Percentiles rank a stretch among this genome's conserved stretches.
phyloP scores from a whole-genome alignment of 2,888 invertebrate species.

The Pantelozetes paolii region DNA sequence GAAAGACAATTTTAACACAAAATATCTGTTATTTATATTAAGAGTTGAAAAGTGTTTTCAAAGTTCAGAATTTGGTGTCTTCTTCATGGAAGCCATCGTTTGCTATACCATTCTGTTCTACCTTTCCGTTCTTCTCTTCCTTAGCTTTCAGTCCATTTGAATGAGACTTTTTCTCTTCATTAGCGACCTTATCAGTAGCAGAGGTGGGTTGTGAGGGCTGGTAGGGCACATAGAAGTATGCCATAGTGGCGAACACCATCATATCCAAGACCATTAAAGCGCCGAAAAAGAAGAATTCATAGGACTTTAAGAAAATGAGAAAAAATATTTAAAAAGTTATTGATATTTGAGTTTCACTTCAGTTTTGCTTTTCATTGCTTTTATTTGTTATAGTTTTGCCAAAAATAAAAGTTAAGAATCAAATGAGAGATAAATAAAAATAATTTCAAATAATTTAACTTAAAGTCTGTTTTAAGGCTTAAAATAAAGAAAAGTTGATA shows the following conservation, averaged over 20 bases:
- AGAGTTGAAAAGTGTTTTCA: background rate
- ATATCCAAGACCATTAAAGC: slow-evolving; percentile 78
- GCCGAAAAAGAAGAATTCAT: slow-evolving; percentile 82
- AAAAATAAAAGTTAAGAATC: slow-evolving; percentile 6
- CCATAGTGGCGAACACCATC: slow-evolving; percentile 72
- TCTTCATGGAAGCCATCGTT: slow-evolving; percentile 20
- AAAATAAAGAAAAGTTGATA: slow-evolving; percentile 31
- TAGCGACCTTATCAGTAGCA: background rate
- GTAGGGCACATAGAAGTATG: slow-evolving; percentile 64
- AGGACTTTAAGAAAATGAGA: slow-evolving; percentile 58
- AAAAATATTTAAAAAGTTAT: slow-evolving; percentile 8
- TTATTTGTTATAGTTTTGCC: background rate
- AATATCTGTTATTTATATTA: background rate
- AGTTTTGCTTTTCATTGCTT: background rate
- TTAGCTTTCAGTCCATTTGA: background rate
- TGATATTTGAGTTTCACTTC: background rate
- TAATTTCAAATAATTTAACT: background rate
- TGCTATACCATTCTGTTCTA: background rate
- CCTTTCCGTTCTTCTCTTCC: background rate
- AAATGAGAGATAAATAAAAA: background rate
- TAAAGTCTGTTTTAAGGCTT: slow-evolving; percentile 11
- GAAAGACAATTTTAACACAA: background rate
- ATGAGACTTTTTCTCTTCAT: slow-evolving; percentile 17
- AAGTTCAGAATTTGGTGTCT: slow-evolving; percentile 10
- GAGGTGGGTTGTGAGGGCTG: background rate